A percentile compares a stretch with the other conserved stretches of the same genome.
These are phyloP conservation scores for Brachyptera risi DNA, from an alignment of 2,888 invertebrate genomes.

Conservation along the genomic window DNA sequence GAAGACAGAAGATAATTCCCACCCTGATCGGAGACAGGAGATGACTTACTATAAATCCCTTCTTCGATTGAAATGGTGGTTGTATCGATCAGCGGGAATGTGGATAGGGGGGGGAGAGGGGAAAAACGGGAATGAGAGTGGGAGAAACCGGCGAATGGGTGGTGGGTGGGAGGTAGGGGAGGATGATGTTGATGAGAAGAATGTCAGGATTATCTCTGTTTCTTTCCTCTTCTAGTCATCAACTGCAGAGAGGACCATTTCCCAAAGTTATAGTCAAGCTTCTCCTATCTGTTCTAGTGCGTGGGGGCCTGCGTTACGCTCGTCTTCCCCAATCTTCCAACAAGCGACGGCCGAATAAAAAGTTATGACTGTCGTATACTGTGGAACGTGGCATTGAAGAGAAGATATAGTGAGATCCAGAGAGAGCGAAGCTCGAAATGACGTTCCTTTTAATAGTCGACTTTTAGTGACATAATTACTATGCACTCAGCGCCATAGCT, in stretches of 20 bases:
- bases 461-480: conserved; percentile 21
- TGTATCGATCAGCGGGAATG: conserved; percentile 9
- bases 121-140: not conserved
- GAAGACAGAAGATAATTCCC: conserved; percentile 1
- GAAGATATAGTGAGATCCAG: conserved; percentile 18
- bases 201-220: conserved; percentile 22
- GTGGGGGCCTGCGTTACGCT: not conserved
- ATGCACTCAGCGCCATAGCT: conserved; percentile 14
- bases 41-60: conserved; percentile 7
- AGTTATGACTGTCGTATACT: conserved; percentile 21
- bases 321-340: conserved; percentile 18
- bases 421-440: conserved; percentile 4
- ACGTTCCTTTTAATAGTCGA: conserved; percentile 21
- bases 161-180: conserved; percentile 7
- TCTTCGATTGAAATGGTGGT: conserved; percentile 6
- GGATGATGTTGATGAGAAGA: conserved; percentile 20
- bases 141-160: not conserved
- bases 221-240: conserved; percentile 22
- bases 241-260: conserved; percentile 21
- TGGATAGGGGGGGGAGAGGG: not conserved
- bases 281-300: conserved; percentile 19
- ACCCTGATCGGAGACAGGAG: not conserved
- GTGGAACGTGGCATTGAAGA: conserved; percentile 20
- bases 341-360: conserved; percentile 22
- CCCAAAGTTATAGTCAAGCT: conserved; percentile 17